phyloP scores from a whole-genome alignment of 2,888 invertebrate genomes.

The Andrena haemorrhoa region DNA sequence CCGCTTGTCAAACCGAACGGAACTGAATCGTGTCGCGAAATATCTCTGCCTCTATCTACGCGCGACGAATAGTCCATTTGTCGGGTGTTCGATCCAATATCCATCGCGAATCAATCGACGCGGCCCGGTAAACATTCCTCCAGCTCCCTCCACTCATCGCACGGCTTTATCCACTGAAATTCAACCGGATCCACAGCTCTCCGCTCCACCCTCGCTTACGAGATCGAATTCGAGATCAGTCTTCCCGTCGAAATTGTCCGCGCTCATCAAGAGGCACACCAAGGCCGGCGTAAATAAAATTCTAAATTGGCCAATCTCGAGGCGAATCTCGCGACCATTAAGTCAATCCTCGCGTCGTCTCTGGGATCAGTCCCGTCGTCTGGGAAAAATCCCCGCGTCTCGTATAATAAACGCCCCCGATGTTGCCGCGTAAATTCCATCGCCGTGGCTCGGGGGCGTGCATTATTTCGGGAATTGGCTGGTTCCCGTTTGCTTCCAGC shows the following conservation, averaged over 20 bases:
- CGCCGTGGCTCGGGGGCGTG: background rate
- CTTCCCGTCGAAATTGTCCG: background rate
- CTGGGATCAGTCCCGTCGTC: background rate
- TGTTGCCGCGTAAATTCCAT: background rate
- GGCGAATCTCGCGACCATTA: constrained; percentile 23
- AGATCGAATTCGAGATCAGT: background rate
- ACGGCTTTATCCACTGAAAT: background rate
- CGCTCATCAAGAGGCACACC: background rate
- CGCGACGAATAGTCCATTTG: constrained; percentile 13
- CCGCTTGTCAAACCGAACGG: constrained; percentile 23
- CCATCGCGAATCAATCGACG: background rate
- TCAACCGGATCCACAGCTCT: background rate
- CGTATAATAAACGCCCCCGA: background rate
- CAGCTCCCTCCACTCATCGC: no score
- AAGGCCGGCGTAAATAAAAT: constrained; percentile 17
- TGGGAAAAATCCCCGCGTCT: background rate
- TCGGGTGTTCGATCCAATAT: constrained; percentile 5
- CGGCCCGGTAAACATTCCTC: no score
- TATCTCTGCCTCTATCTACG: background rate
- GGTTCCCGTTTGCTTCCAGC: background rate
- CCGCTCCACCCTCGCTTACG: background rate
- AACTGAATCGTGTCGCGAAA: constrained; percentile 12
- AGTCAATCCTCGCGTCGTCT: constrained; percentile 6
- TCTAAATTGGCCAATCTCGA: constrained; percentile 18
- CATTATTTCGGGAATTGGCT: constrained; percentile 24